These are phyloP conservation scores for Mus spicilegus DNA, from an alignment of 2,113 vertebrate genomes.

Conservation along the genomic window DNA sequence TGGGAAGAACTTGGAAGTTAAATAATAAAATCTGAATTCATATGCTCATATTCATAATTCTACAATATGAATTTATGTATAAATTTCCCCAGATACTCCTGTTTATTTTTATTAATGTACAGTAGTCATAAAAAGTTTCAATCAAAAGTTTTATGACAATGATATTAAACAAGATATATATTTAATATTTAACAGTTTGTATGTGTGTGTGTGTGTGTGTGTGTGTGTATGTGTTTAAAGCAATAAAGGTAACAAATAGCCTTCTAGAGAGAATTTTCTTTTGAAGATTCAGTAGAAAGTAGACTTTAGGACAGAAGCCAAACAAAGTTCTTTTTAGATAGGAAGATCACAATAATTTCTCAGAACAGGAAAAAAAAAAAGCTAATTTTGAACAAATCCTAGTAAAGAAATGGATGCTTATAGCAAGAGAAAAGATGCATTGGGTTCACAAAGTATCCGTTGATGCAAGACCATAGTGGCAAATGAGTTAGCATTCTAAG, in stretches of 20 bases:
- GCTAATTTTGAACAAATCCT: slow-evolving; percentile 10
- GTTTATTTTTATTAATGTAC: not conserved
- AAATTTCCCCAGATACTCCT: not conserved
- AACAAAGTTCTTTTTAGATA: not conserved
- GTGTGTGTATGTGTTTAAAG: not conserved
- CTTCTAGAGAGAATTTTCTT: slow-evolving; percentile 18
- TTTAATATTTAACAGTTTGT: not conserved
- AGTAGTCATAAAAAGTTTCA: not conserved
- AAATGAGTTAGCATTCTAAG: not conserved
- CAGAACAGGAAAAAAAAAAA: not conserved
- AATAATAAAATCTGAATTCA: not conserved
- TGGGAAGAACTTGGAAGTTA: not conserved
- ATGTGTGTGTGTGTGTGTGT: not conserved
- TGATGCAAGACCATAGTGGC: not conserved
- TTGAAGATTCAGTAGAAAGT: not conserved
- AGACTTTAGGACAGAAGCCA: not conserved
- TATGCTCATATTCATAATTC: too few species aligned
- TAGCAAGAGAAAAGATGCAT: not conserved
- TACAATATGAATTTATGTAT: not conserved
- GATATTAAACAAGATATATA: not conserved
- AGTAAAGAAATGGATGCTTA: not conserved
- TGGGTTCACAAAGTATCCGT: not conserved
- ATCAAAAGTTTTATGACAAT: not conserved
- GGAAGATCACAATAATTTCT: not conserved
- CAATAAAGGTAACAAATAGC: not conserved